phyloP scores from a whole-genome alignment of 2,797 vertebrate species.

The Alca torda region DNA sequence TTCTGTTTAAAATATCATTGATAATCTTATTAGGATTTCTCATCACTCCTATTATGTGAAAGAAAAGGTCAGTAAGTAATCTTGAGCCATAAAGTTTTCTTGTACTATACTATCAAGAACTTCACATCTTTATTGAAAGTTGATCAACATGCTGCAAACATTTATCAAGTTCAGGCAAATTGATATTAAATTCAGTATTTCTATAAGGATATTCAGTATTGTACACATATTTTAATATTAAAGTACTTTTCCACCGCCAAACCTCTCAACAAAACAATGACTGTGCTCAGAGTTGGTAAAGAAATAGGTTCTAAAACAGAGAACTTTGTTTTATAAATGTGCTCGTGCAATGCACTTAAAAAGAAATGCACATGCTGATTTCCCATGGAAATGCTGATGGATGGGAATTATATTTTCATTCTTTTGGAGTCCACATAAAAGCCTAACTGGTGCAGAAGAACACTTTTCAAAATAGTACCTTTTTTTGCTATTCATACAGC shows the following conservation, averaged over 20 bases:
- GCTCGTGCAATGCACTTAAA: neutral
- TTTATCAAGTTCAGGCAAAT: neutral
- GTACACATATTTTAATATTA: neutral
- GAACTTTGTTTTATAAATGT: conserved; percentile 24
- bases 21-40: neutral
- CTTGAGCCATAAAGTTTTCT: conserved; percentile 53
- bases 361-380: neutral
- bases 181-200: neutral
- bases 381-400: neutral
- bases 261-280: neutral
- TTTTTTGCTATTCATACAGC: neutral
- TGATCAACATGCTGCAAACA: neutral
- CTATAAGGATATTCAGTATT: neutral
- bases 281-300: neutral
- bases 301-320: neutral
- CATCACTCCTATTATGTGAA: neutral
- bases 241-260: neutral
- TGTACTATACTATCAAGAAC: conserved; percentile 6
- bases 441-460: neutral
- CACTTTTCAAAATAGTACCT: neutral
- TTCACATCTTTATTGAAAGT: neutral
- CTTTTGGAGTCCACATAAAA: conserved; percentile 1
- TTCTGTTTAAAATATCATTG: conserved; percentile 18
- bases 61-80: conserved; percentile 34
- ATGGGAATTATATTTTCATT: neutral